Percentiles rank a stretch among this genome's conserved stretches.
phyloP scores from a whole-genome alignment of 2,113 vertebrate genomes.

The Corvus cornix region DNA sequence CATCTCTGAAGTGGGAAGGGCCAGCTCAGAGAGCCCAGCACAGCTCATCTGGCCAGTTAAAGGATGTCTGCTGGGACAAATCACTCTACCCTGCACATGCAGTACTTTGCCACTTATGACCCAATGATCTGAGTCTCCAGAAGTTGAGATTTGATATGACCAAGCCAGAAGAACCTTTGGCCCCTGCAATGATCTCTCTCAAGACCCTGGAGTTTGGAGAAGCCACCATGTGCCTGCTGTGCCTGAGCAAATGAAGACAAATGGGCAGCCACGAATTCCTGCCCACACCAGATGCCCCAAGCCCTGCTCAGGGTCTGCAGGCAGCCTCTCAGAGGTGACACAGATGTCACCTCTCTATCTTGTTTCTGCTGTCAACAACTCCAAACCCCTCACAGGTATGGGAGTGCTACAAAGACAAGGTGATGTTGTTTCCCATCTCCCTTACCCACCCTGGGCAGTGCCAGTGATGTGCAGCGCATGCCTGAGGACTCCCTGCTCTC shows the following conservation, averaged over 20 bases:
- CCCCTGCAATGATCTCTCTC: rapidly evolving
- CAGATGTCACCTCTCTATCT: background rate
- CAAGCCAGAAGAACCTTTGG: background rate
- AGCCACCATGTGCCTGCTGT: background rate
- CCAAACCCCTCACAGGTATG: background rate
- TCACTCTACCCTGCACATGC: background rate
- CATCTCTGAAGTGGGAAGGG: background rate
- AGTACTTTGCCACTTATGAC: background rate
- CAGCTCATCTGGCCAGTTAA: background rate
- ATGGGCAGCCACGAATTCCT: background rate
- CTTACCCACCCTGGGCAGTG: background rate
- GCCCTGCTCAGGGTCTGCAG: background rate
- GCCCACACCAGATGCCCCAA: background rate
- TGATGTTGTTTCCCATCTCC: rapidly evolving
- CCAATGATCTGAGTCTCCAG: background rate
- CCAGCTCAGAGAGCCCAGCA: background rate
- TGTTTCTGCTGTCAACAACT: background rate
- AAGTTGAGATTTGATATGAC: background rate
- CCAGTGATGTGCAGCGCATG: rapidly evolving
- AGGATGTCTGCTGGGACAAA: background rate
- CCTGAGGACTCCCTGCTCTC: background rate
- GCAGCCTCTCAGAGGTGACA: background rate
- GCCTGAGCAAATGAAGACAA: background rate
- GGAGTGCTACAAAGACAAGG: background rate
- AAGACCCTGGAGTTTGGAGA: background rate